phyloP scores from a whole-genome alignment of 2,888 invertebrate genomes.

The Hemaris fuciformis region DNA sequence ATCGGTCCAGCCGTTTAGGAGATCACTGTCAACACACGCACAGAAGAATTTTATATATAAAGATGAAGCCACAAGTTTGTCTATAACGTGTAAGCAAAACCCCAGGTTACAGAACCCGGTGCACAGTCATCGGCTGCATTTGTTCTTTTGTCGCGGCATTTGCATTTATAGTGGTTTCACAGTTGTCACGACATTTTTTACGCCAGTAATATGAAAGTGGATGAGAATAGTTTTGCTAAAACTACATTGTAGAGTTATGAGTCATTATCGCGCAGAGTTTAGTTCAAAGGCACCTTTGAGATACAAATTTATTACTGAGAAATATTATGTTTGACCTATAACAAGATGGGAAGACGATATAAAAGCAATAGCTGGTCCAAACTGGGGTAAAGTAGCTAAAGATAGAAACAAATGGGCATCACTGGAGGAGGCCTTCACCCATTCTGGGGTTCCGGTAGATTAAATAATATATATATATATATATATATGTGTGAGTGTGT shows the following conservation, averaged over 20 bases:
- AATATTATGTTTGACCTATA: background rate
- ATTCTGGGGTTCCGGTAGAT: too few relatives aligned
- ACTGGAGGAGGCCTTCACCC: too few relatives aligned
- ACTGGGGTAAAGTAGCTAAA: too few relatives aligned
- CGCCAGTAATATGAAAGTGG: background rate
- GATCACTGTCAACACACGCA: too few relatives aligned
- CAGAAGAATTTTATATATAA: background rate
- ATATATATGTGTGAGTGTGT: too few relatives aligned
- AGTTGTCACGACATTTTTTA: slow-evolving; percentile 9
- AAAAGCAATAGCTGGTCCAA: too few relatives aligned
- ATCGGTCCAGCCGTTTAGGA: too few relatives aligned
- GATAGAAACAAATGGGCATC: too few relatives aligned
- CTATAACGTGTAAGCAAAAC: background rate
- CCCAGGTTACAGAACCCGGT: background rate
- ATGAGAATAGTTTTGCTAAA: background rate
- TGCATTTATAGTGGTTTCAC: slow-evolving; percentile 15
- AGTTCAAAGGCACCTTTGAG: background rate
- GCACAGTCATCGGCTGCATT: background rate
- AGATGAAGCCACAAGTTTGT: background rate
- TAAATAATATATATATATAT: too few relatives aligned
- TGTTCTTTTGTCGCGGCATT: slow-evolving; percentile 7
- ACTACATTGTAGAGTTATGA: background rate
- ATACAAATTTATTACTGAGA: background rate
- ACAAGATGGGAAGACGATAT: too few relatives aligned
- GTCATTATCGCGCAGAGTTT: background rate